Conservation (phyloP, 2,888 invertebrate genomes). For the Nasonia oneida region DNA sequence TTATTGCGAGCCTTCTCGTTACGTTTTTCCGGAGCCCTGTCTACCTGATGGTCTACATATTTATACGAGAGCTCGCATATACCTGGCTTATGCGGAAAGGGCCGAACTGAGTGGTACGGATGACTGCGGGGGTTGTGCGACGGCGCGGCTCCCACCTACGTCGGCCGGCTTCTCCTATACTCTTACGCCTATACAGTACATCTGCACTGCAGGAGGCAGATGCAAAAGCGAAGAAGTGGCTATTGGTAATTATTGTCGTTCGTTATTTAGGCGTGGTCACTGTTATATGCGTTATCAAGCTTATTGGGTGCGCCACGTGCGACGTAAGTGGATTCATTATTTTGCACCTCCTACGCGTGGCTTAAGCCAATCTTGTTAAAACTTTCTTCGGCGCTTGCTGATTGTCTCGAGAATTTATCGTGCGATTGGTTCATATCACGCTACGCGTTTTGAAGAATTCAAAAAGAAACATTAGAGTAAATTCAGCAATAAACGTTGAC, state of each 20-base stretch:
- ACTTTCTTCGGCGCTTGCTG: neutral
- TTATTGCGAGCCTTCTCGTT: conserved; percentile 14
- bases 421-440: no score
- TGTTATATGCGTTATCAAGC: neutral
- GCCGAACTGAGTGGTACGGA: neutral
- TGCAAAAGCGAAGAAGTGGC: no score
- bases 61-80: no score
- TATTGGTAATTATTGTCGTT: no score
- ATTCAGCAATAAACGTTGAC: conserved; percentile 1
- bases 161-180: no score
- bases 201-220: neutral
- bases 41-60: neutral
- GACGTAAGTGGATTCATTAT: neutral
- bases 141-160: neutral
- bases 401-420: neutral
- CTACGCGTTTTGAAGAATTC: no score
- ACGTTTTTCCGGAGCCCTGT: neutral
- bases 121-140: neutral
- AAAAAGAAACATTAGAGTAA: neutral
- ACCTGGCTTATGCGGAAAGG: no score
- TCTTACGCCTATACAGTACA: no score
- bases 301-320: neutral
- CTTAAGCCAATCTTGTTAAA: neutral
- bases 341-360: neutral
- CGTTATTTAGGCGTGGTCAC: neutral